Percentiles rank a stretch among this genome's conserved stretches.
Evolutionary conservation across 2,797 vertebrate species (phyloP).

Genomic region (Philypnodon macrostomus): DNA sequence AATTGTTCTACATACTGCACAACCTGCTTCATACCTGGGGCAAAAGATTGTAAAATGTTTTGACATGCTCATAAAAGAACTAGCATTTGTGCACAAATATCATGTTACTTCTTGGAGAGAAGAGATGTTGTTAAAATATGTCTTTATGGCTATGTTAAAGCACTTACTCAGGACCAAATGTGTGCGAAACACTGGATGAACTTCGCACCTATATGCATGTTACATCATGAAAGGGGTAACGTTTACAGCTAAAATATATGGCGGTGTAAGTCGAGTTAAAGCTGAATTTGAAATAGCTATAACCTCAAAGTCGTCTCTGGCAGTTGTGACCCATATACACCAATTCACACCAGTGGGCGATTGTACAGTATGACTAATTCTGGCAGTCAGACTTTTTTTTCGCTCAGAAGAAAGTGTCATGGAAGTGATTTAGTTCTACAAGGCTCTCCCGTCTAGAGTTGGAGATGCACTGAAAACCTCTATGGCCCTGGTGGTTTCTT

Average conservation of each 20-base stretch:
- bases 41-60: constrained; percentile 3
- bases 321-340: constrained; percentile 38
- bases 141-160: constrained; percentile 12
- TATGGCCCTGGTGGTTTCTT: constrained; percentile 34
- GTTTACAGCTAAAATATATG: constrained; percentile 5
- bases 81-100: constrained; percentile 9
- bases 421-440: constrained; percentile 48
- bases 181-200: background rate
- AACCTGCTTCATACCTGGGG: constrained; percentile 17
- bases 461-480: constrained; percentile 32
- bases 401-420: constrained; percentile 54
- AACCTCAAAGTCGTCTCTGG: constrained; percentile 12
- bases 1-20: background rate
- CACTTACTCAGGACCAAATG: background rate
- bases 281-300: constrained; percentile 12
- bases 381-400: constrained; percentile 44
- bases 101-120: constrained; percentile 1
- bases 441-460: constrained; percentile 42
- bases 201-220: constrained; percentile 2
- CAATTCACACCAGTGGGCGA: constrained; percentile 32
- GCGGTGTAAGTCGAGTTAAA: constrained; percentile 5
- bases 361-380: constrained; percentile 53
- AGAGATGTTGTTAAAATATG: background rate
- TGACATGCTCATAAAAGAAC: constrained; percentile 22
- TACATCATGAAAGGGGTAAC: constrained; percentile 9